These are phyloP conservation scores for Scarus forsteni DNA, from an alignment of 2,797 vertebrate genomes.

Conservation along the genomic window DNA sequence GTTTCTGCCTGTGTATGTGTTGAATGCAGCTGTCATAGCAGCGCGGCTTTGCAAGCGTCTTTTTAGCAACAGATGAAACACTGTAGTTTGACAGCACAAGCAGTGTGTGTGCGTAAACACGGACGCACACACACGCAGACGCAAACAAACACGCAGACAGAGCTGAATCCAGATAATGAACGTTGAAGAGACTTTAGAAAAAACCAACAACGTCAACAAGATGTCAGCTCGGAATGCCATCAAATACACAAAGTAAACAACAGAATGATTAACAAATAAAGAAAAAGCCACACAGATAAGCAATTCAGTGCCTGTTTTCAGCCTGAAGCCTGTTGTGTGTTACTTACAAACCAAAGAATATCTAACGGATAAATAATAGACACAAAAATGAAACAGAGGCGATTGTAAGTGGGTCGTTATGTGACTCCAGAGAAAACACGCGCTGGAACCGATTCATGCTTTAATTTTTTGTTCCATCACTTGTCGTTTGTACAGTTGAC, in stretches of 20 bases:
- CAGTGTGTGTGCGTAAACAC: constrained; percentile 7
- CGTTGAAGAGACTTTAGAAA: constrained; percentile 70
- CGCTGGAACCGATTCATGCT: constrained; percentile 45
- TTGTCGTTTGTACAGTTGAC: constrained; percentile 73
- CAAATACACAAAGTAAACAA: constrained; percentile 70
- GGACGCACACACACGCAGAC: constrained; percentile 25
- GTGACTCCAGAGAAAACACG: constrained; percentile 68
- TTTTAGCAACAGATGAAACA: constrained; percentile 79
- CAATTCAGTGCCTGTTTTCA: constrained; percentile 16
- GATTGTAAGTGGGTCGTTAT: constrained; percentile 75
- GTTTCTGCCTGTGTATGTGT: constrained; percentile 34
- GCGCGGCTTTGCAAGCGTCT: constrained; percentile 67
- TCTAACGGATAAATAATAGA: constrained; percentile 69
- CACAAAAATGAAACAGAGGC: constrained; percentile 47
- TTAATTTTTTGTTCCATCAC: constrained; percentile 40
- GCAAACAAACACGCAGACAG: constrained; percentile 14
- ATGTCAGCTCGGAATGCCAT: constrained; percentile 58
- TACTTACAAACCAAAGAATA: constrained; percentile 50
- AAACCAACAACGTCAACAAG: constrained; percentile 66
- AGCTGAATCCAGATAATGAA: constrained; percentile 73
- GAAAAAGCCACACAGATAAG: constrained; percentile 17
- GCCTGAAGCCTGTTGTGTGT: constrained; percentile 22
- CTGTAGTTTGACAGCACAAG: constrained; percentile 73
- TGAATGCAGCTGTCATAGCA: constrained; percentile 67
- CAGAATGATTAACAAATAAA: constrained; percentile 57